phyloP scores from a whole-genome alignment of 2,113 vertebrate genomes.

The Ellobius talpinus region DNA sequence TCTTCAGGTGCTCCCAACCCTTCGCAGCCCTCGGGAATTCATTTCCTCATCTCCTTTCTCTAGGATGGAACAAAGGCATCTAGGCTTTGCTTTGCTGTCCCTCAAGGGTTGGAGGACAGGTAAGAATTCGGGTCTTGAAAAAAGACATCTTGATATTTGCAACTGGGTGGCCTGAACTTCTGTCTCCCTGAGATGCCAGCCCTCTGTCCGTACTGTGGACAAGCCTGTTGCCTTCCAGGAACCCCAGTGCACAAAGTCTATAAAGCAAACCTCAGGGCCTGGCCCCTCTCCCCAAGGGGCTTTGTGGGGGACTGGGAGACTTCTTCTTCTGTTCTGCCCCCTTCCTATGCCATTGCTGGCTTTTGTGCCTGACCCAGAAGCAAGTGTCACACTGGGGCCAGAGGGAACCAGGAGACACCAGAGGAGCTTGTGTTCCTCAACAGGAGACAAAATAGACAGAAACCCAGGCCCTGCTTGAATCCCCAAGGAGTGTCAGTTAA shows the following conservation, averaged over 20 bases:
- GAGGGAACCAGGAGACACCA: not conserved
- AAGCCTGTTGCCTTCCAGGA: not conserved
- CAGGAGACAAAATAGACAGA: not conserved
- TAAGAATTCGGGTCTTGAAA: not conserved
- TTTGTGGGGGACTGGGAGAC: not conserved
- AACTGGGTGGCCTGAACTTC: not conserved
- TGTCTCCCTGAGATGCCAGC: not conserved
- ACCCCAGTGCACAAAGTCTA: not conserved
- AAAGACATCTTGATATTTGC: not conserved
- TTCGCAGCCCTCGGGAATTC: not conserved
- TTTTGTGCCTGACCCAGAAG: not conserved
- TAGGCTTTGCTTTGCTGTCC: not conserved
- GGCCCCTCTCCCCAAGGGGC: not conserved
- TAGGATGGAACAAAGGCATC: not conserved
- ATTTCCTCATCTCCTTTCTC: not conserved
- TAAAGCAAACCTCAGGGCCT: not conserved
- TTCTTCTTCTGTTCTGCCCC: too few relatives aligned
- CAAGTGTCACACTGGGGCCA: not conserved
- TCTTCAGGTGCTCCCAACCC: not conserved
- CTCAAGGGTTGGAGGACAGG: not conserved
- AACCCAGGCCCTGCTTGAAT: not conserved
- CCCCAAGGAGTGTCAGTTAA: not conserved
- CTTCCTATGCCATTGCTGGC: not conserved
- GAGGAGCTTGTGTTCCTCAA: not conserved
- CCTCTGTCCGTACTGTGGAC: not conserved